Conservation (phyloP, 2,888 invertebrate genomes). For the Mythimna pallens region DNA sequence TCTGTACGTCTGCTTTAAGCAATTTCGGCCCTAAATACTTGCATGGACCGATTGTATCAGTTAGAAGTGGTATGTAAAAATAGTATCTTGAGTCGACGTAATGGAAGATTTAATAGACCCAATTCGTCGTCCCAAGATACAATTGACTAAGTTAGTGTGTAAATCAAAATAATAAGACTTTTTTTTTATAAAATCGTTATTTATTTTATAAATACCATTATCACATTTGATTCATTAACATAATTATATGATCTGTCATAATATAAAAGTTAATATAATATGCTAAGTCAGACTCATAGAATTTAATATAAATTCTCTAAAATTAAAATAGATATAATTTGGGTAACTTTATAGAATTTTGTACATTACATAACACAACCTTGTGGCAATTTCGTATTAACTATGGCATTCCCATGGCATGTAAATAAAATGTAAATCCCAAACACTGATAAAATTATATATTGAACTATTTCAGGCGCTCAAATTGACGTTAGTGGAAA, state of each 20-base stretch:
- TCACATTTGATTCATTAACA: slow-evolving; percentile 85
- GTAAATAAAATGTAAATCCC: slow-evolving; percentile 33
- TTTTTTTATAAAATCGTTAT: slow-evolving; percentile 67
- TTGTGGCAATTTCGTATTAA: slow-evolving; percentile 83
- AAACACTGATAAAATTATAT: slow-evolving; percentile 59
- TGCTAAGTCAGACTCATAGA: slow-evolving; percentile 88
- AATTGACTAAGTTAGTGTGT: slow-evolving; percentile 29
- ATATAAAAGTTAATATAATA: slow-evolving; percentile 81
- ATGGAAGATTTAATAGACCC: slow-evolving; percentile 9
- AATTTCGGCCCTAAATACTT: no score
- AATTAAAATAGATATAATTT: slow-evolving; percentile 81
- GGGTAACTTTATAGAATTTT: slow-evolving; percentile 87
- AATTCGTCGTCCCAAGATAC: no score
- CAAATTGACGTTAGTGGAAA: slow-evolving; percentile 36
- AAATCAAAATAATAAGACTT: slow-evolving; percentile 40
- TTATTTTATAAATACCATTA: slow-evolving; percentile 85
- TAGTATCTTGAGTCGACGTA: background rate
- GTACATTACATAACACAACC: slow-evolving; percentile 88
- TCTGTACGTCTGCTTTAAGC: no score
- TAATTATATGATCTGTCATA: slow-evolving; percentile 82
- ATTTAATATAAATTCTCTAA: slow-evolving; percentile 88
- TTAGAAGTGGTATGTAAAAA: slow-evolving; percentile 10
- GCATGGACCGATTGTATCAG: background rate
- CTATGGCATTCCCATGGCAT: slow-evolving; percentile 83
- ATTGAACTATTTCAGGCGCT: slow-evolving; percentile 73